Conservation (phyloP, 2,113 vertebrate species). For the Colinus virginianus region DNA sequence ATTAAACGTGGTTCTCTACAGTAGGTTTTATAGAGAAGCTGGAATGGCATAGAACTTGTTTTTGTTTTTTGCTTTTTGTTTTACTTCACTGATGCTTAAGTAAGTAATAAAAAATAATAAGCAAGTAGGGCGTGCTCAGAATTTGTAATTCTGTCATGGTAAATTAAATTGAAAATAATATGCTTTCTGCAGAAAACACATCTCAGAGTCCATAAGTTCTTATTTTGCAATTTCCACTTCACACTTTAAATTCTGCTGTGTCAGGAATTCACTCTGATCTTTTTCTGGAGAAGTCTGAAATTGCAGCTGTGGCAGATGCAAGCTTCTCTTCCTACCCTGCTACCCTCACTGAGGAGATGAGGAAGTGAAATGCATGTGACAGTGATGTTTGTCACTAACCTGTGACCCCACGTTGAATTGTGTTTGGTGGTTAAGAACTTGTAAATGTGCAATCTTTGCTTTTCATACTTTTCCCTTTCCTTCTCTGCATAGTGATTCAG, state of each 20-base stretch:
- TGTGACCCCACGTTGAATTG: not conserved
- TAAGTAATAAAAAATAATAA: not conserved
- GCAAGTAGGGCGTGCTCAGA: not conserved
- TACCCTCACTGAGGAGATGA: not conserved
- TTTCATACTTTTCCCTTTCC: not conserved
- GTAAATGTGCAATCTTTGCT: not conserved
- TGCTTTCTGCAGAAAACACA: not conserved
- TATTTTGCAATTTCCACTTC: not conserved
- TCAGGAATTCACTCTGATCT: not conserved
- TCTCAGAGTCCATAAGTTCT: not conserved
- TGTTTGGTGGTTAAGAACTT: not conserved
- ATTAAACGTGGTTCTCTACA: not conserved
- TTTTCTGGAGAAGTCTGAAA: not conserved
- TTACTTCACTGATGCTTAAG: not conserved
- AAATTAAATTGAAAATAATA: not conserved
- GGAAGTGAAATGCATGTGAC: not conserved
- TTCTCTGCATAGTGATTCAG: not conserved
- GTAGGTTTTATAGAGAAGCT: not conserved
- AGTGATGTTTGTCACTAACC: not conserved
- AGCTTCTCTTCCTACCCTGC: not conserved
- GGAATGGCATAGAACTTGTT: not conserved
- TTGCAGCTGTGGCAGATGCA: fast-evolving
- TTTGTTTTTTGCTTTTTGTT: not conserved
- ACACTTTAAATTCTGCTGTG: not conserved
- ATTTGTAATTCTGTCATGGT: not conserved